Evolutionary conservation across 2,113 vertebrate genomes (phyloP).

Genomic region (Campylomormyrus numenius): DNA sequence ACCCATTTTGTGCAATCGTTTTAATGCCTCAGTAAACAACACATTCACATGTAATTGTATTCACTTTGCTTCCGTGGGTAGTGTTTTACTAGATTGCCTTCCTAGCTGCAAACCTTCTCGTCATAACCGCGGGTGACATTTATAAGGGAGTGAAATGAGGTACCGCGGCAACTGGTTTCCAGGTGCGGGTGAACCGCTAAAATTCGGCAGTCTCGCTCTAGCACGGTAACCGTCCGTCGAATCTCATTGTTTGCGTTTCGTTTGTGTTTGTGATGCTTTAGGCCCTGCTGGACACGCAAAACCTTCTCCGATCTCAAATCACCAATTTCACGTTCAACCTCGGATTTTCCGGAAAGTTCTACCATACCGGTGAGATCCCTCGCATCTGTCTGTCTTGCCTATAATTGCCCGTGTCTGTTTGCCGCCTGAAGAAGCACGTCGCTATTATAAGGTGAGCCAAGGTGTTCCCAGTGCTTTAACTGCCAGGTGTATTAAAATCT

Average conservation of each 20-base stretch:
- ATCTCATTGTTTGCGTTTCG: conserved; percentile 29
- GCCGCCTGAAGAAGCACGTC: neutral
- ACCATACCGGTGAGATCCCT: conserved; percentile 68
- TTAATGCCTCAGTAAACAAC: conserved; percentile 17
- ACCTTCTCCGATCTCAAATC: conserved; percentile 67
- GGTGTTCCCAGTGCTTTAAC: neutral
- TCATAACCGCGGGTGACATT: neutral
- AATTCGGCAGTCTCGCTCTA: too few relatives aligned
- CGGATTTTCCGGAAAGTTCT: conserved; percentile 79
- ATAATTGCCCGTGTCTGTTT: neutral
- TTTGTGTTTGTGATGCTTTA: conserved; percentile 42
- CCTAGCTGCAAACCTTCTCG: neutral
- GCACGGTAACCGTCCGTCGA: neutral
- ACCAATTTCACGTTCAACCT: conserved; percentile 78
- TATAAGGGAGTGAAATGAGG: neutral
- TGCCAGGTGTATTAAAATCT: conserved; percentile 12
- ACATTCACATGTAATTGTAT: conserved; percentile 11
- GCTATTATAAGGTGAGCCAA: neutral
- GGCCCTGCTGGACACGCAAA: conserved; percentile 75
- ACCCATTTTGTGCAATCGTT: neutral
- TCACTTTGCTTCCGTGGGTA: neutral
- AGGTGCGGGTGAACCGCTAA: neutral
- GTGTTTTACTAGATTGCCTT: neutral
- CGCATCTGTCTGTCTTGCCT: neutral
- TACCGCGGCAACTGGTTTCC: neutral